A percentile compares a stretch with the other conserved stretches of the same genome.
Conservation (phyloP, 2,888 invertebrate species). For the Didymodactylos carnosus region DNA sequence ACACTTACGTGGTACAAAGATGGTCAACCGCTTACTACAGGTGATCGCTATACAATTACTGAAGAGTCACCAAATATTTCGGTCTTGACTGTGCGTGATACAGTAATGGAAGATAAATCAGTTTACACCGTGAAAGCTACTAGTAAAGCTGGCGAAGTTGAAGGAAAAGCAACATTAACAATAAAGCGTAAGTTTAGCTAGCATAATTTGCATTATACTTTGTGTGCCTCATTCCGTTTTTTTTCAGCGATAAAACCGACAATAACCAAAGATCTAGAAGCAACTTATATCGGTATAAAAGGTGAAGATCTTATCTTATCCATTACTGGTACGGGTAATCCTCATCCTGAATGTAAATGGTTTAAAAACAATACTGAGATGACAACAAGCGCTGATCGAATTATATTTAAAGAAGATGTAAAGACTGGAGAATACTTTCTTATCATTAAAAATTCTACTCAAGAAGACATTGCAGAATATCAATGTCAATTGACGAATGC, state of each 20-base stretch:
- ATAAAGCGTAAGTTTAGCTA: neutral
- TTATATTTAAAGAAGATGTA: neutral
- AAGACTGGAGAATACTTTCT: neutral
- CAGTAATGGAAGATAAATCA: conserved; percentile 23
- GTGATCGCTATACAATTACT: neutral
- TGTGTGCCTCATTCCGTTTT: neutral
- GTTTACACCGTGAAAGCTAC: conserved; percentile 25
- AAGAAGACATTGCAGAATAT: neutral
- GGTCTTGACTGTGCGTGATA: conserved; percentile 1
- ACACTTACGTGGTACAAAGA: conserved; percentile 29
- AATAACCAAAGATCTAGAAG: neutral
- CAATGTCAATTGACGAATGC: conserved; percentile 1
- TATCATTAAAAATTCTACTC: conserved; percentile 4
- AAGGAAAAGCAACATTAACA: neutral
- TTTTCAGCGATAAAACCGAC: neutral
- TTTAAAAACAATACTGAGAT: conserved; percentile 28
- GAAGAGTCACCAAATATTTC: conserved; percentile 2
- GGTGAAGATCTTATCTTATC: neutral
- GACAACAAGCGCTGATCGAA: conserved; percentile 15
- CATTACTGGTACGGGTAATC: conserved; percentile 18
- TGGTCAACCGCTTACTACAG: conserved; percentile 21
- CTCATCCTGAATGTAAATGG: conserved; percentile 25
- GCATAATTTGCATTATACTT: neutral
- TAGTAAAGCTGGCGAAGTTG: conserved; percentile 1
- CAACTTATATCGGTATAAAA: neutral